Base-by-base conservation (phyloP, 2,797 vertebrate genomes). In the Platyrinchus mystaceus region DNA sequence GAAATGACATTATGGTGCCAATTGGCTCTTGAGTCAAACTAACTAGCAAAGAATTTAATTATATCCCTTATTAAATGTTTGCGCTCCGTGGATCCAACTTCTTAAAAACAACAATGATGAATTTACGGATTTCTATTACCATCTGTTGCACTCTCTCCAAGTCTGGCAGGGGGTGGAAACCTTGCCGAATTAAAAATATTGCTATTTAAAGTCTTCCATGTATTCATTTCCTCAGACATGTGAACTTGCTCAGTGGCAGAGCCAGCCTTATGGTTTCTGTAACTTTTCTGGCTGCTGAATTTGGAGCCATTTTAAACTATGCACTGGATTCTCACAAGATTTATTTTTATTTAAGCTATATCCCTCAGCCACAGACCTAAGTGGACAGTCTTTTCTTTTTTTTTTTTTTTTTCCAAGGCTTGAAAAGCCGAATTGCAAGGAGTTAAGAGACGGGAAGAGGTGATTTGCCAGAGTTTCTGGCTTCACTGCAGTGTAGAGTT, bases 11-110 rank as follows among this genome's bases (percentile, higher is more conserved):
- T 93, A 36, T 24, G 20, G 50, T 92, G 95, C 94, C 94, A 97
- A 58, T 55, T 97, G 96, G 94, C 94, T 95, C 58, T 77, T 47
- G 66, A 96, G 81, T 93, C 87, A 96, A 95, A 84, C 79, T 89
- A 87, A 82, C 79, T 67, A 94, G 89, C 59, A 93, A 92, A 88
- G 87, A 96, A 96, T 94, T 89, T 96, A 95, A 97, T 97, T 92
- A 97, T 90, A 93, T 87, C 84, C 87, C 93, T 96, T 97, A 96
- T 94, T 94, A 96, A 95, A 95, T 96, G 93, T 95, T 96, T 96
- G 92, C 70, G 75, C 69, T 95, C 37, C 53, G 74, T 2, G 2
- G 78, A 89, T 89, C 93, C 94, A 96, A 89, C 90, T 82, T 93
- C 58, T 92, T 94, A 87, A 96, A 89, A 96, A 94, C 90, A 96